A percentile compares a stretch with the other conserved stretches of the same genome.
Conservation (phyloP, 2,888 invertebrate genomes). For the Melanargia galathea region DNA sequence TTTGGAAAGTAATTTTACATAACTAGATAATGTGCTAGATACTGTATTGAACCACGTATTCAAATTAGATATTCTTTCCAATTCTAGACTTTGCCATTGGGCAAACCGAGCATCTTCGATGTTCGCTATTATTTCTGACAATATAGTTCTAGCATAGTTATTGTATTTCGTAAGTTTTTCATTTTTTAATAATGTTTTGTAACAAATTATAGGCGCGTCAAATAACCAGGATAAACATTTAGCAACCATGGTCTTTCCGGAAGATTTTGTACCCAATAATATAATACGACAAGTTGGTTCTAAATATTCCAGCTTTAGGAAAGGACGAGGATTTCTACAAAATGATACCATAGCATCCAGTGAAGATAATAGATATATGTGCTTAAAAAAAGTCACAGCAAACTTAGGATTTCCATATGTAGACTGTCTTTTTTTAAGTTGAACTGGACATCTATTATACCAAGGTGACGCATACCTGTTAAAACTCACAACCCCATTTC, state of each 20-base stretch:
- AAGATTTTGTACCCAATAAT: slow-evolving; percentile 82
- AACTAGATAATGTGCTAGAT: slow-evolving; percentile 47
- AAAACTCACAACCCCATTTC: slow-evolving; percentile 55
- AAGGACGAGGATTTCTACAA: slow-evolving; percentile 84
- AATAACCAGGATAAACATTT: slow-evolving; percentile 80
- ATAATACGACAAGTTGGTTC: slow-evolving; percentile 82
- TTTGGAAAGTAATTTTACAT: slow-evolving; percentile 49
- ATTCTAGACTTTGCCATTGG: slow-evolving; percentile 67
- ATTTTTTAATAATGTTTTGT: slow-evolving; percentile 49
- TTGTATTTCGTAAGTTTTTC: slow-evolving; percentile 58
- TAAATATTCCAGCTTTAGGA: slow-evolving; percentile 80
- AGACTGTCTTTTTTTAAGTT: slow-evolving; percentile 79
- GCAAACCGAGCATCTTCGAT: slow-evolving; percentile 63
- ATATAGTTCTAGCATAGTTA: slow-evolving; percentile 56
- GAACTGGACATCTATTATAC: slow-evolving; percentile 84
- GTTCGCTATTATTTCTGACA: slow-evolving; percentile 67
- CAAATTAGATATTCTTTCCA: slow-evolving; percentile 57
- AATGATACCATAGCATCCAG: slow-evolving; percentile 78
- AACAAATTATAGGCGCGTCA: slow-evolving; percentile 71
- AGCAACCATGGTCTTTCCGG: slow-evolving; percentile 83
- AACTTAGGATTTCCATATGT: slow-evolving; percentile 77
- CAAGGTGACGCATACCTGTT: slow-evolving; percentile 78
- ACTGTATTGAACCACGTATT: slow-evolving; percentile 61
- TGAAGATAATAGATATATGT: slow-evolving; percentile 83
- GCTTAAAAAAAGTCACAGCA: slow-evolving; percentile 83